phyloP scores from a whole-genome alignment of 2,888 invertebrate genomes.

The Reticulitermes lucifugus region DNA sequence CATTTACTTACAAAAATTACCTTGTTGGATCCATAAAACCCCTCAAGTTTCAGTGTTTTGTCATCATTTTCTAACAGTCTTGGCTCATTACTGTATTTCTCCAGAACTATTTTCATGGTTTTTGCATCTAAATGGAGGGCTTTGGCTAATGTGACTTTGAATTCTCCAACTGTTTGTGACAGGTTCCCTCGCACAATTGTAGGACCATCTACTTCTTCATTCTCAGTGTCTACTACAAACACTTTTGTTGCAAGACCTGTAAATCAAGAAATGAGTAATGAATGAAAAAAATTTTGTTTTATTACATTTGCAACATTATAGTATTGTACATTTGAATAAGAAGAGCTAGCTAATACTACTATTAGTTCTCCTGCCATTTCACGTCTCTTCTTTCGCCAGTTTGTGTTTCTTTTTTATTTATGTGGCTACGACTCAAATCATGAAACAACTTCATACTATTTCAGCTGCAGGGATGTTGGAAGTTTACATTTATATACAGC shows the following conservation, averaged over 20 bases:
- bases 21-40: slow-evolving; percentile 61
- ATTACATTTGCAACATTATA: too few species aligned
- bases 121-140: slow-evolving; percentile 64
- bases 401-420: too few species aligned
- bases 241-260: slow-evolving; percentile 70
- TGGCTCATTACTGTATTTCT: slow-evolving; percentile 62
- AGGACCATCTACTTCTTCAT: slow-evolving; percentile 72
- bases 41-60: slow-evolving; percentile 61
- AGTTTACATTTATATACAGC: too few species aligned
- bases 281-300: too few species aligned
- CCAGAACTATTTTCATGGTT: slow-evolving; percentile 64
- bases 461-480: too few species aligned
- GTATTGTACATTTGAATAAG: too few species aligned
- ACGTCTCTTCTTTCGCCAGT: too few species aligned
- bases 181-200: slow-evolving; percentile 70
- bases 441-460: too few species aligned
- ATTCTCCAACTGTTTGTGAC: slow-evolving; percentile 68
- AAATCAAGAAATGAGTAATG: background rate
- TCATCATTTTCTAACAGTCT: slow-evolving; percentile 62
- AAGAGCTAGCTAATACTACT: too few species aligned
- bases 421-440: too few species aligned
- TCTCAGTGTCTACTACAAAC: slow-evolving; percentile 71
- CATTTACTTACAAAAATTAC: slow-evolving; percentile 44
- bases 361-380: too few species aligned
- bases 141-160: slow-evolving; percentile 69